Evolutionary conservation across 2,113 vertebrate genomes (phyloP).

Genomic region (Chionomys nivalis): DNA sequence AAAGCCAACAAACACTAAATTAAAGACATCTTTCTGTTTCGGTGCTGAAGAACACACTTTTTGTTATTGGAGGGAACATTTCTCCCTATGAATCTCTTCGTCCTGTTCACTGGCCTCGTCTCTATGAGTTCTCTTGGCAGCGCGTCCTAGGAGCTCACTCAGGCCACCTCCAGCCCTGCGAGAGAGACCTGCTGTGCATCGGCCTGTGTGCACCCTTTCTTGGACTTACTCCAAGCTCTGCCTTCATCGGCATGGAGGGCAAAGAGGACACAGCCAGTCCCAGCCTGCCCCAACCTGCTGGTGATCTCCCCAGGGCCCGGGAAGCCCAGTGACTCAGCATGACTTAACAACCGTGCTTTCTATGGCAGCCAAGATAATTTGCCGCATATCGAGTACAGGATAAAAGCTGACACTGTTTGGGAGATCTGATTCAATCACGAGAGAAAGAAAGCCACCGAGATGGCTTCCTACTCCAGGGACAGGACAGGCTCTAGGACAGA

Average conservation of each 20-base stretch:
- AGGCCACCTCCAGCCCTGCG: neutral
- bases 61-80: neutral
- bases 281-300: neutral
- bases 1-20: too few species aligned
- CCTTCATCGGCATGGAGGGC: neutral
- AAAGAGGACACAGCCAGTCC: neutral
- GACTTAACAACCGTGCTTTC: conserved; percentile 56
- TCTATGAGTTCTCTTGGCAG: neutral
- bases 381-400: neutral
- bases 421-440: conserved; percentile 9
- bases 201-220: neutral
- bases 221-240: neutral
- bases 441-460: neutral
- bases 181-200: neutral
- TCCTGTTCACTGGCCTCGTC: accelerated
- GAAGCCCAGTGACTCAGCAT: neutral
- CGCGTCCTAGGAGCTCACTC: neutral
- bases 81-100: neutral
- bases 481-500: neutral
- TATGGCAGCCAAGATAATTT: neutral
- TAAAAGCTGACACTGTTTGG: neutral
- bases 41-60: neutral
- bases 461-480: neutral
- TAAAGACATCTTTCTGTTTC: neutral
- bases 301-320: neutral